A percentile compares a stretch with the other conserved stretches of the same genome.
phyloP scores from a whole-genome alignment of 2,113 vertebrate species.

The Eidolon helvum region DNA sequence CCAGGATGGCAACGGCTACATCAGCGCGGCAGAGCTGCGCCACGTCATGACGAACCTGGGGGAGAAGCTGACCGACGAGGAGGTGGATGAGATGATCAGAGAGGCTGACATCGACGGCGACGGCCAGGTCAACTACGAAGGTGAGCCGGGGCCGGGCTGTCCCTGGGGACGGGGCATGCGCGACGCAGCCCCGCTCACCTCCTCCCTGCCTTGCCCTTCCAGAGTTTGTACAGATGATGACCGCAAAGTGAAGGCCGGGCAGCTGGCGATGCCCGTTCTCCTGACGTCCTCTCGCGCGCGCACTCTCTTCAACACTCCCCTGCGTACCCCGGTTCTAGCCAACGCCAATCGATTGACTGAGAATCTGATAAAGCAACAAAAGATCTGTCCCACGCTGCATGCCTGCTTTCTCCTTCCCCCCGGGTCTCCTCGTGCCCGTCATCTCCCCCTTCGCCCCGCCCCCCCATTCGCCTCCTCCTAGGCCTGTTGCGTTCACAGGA shows the following conservation, averaged over 20 bases:
- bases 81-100: conserved; percentile 94
- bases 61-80: conserved; percentile 93
- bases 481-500: neutral
- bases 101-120: conserved; percentile 94
- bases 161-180: rapidly evolving
- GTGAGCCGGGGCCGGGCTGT: conserved; percentile 67
- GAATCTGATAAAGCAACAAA: conserved; percentile 87
- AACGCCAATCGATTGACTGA: conserved; percentile 81
- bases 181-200: rapidly evolving
- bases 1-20: conserved; percentile 93
- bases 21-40: conserved; percentile 92
- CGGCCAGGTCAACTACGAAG: conserved; percentile 95
- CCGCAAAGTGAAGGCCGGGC: conserved; percentile 89
- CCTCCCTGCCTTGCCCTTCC: neutral
- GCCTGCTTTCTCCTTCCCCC: conserved; percentile 73
- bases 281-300: conserved; percentile 74
- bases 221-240: conserved; percentile 98
- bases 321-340: conserved; percentile 84
- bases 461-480: neutral
- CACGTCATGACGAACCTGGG: conserved; percentile 95
- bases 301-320: conserved; percentile 77
- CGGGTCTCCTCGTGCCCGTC: neutral
- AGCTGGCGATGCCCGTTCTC: conserved; percentile 89
- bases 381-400: conserved; percentile 88
- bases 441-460: neutral